Evolutionary conservation across 2,797 vertebrate species (phyloP), one percentile per base, ranked within the genome.

Genomic region (Lutra lutra): DNA sequence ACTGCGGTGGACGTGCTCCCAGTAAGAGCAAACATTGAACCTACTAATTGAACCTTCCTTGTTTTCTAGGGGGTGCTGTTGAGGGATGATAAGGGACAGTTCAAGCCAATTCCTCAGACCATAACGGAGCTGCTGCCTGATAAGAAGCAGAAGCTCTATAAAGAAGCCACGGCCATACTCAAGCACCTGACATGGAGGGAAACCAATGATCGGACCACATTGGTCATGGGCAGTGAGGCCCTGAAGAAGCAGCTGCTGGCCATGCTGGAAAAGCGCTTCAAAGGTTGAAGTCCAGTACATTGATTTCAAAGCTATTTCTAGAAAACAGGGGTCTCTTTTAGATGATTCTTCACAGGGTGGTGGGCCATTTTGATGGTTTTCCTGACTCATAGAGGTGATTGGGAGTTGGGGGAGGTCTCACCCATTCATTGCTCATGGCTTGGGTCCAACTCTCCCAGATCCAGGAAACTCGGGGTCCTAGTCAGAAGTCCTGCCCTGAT

Each of bases 41-140:
- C 18, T 2, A 93, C 84, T 97, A 91, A 97, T 15, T 10, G 58
- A 38, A 2, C 7, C 93, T 7, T 56, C 1, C 82, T 72, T 98
- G 66, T 98, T 95, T 98, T 20, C 83, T 35, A 99, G 38, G 38
- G 38, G 20, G 99, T 4, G 98, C 98, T 0, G 11, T 99, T 0
- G 99, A 99, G 2, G 99, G 99, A 98, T 99, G 98, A 99, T 98
- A 2, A 98, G 98, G 99, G 99, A 43, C 98, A 99, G 29, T 99
- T 99, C 97, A 98, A 94, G 95, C 99, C 99, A 0, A 96, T 99
- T n/a, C 99, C 99, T 92, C 99, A 99, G 99, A 99, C 99, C 98
- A 97, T 99, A 35, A 86, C 99, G 98, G 99, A 99, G 97, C 95
- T 99, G 94, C 98, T 99, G 0, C 97, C 98, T 0, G 77, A 98